Evolutionary conservation across 2,797 vertebrate genomes (phyloP).

Genomic region (Tolypeutes matacus): DNA sequence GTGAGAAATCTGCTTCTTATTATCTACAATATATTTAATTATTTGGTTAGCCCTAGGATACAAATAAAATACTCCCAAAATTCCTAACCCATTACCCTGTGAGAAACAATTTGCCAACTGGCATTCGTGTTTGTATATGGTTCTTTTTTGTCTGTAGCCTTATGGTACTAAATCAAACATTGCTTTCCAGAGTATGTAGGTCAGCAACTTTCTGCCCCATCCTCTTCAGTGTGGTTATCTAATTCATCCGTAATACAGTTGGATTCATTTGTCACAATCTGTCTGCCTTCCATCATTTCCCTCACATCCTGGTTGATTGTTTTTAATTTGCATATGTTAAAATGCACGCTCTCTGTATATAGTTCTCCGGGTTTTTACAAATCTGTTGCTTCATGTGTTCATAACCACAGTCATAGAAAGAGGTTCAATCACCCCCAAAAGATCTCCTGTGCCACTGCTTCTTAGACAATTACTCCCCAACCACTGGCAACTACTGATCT

Average conservation of each 20-base stretch:
- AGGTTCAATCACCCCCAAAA: background rate
- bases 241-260: background rate
- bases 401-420: background rate
- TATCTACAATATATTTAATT: background rate
- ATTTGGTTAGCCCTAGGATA: background rate
- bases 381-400: background rate
- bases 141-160: background rate
- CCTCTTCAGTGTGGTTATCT: background rate
- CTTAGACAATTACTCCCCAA: background rate
- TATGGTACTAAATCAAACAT: background rate
- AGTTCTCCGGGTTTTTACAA: background rate
- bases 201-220: background rate
- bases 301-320: background rate
- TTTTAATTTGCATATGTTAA: background rate
- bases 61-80: background rate
- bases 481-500: too few relatives aligned
- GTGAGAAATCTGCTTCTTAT: background rate
- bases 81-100: background rate
- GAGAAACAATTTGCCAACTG: background rate
- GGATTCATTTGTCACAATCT: background rate
- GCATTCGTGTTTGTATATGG: background rate
- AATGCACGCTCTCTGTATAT: background rate
- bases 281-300: background rate
- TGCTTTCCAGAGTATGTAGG: background rate
- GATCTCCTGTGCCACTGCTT: background rate